Evolutionary conservation across 2,113 vertebrate genomes (phyloP).

Genomic region (Equus przewalskii): DNA sequence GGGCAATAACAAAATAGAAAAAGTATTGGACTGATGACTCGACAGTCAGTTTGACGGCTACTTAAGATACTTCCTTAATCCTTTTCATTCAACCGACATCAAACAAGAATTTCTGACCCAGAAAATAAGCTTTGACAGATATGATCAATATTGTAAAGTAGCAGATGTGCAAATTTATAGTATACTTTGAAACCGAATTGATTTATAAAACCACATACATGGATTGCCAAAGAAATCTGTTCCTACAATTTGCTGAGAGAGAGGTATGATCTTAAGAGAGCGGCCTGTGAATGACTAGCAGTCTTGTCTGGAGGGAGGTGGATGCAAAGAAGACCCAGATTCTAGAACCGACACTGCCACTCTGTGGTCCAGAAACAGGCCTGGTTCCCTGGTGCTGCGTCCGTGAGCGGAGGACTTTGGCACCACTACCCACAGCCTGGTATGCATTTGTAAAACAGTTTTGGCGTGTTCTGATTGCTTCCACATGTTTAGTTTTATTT

Average conservation of each 20-base stretch:
- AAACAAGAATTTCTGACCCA: constrained; percentile 14
- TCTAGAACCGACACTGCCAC: neutral
- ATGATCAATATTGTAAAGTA: neutral
- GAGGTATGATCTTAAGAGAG: neutral
- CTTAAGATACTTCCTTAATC: neutral
- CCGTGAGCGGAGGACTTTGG: neutral
- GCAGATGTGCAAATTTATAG: neutral
- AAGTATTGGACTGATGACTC: constrained; percentile 3
- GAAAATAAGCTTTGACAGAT: constrained; percentile 30
- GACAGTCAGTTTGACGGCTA: neutral
- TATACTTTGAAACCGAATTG: constrained; percentile 27
- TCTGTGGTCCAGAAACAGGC: neutral
- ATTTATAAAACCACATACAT: constrained; percentile 17
- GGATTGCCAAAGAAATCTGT: neutral
- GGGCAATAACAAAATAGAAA: neutral
- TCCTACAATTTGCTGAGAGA: neutral
- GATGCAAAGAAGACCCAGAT: neutral
- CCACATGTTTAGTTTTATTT: neutral
- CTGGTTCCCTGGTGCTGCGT: too few relatives aligned
- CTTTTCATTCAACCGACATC: neutral
- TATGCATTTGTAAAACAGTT: neutral
- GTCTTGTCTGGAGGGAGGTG: neutral
- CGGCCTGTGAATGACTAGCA: neutral
- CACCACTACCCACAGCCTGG: rapidly evolving
- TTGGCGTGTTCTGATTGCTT: neutral